Conservation (phyloP, 1,140 invertebrate genomes). For the Kradibia gibbosae region DNA sequence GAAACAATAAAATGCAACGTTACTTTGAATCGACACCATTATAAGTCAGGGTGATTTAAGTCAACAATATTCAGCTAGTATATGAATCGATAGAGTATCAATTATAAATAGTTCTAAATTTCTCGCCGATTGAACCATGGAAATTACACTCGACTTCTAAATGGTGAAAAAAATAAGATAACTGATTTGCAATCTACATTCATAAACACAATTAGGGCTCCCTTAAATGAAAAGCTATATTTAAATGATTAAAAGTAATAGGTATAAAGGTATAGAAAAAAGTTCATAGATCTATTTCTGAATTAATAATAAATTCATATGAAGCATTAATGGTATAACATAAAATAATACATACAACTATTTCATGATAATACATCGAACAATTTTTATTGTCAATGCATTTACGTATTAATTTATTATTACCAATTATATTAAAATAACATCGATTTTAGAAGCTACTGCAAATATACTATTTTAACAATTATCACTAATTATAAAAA, state of each 20-base stretch:
- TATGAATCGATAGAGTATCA: constrained; percentile 12
- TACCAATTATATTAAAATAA: too few relatives aligned
- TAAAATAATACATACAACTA: background rate
- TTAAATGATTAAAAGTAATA: background rate
- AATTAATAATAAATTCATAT: background rate
- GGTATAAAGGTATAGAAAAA: background rate
- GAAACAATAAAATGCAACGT: background rate
- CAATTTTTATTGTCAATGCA: background rate
- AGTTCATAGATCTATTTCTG: background rate
- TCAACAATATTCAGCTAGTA: constrained; percentile 4
- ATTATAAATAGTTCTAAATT: constrained; percentile 1
- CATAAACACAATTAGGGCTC: background rate
- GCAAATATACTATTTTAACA: too few relatives aligned
- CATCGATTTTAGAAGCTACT: too few relatives aligned
- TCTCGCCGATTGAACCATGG: background rate
- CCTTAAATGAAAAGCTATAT: background rate
- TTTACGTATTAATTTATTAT: background rate
- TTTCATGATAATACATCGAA: background rate
- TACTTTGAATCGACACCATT: background rate
- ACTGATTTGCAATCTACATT: background rate
- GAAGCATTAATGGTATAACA: background rate
- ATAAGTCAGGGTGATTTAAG: background rate
- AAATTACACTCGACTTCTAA: background rate
- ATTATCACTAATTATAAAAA: too few relatives aligned
- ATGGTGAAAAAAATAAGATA: background rate